These are phyloP conservation scores for Anguilla obscura DNA, from an alignment of 2,797 vertebrate species.

Conservation along the genomic window DNA sequence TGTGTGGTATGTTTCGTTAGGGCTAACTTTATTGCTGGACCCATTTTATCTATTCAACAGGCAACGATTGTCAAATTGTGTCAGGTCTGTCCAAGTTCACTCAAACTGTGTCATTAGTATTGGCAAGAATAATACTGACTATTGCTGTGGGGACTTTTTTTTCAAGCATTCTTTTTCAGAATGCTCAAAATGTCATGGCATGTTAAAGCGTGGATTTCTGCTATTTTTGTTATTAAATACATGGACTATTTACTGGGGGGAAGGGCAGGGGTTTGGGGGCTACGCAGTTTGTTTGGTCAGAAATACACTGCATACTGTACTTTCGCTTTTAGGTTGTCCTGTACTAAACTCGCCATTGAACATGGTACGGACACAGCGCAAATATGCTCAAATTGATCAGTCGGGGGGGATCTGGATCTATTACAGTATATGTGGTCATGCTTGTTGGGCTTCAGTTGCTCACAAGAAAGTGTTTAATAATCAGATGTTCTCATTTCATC, in stretches of 20 bases:
- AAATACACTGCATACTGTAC: too few species aligned
- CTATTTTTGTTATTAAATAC: background rate
- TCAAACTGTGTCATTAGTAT: background rate
- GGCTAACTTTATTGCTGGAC: background rate
- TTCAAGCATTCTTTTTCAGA: background rate
- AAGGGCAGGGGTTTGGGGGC: too few species aligned
- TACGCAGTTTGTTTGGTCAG: too few species aligned
- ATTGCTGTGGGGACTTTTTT: background rate
- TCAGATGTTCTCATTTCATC: constrained; percentile 12
- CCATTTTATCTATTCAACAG: background rate
- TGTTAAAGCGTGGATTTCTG: background rate
- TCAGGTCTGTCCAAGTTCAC: background rate
- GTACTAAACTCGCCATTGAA: background rate
- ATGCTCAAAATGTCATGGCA: background rate
- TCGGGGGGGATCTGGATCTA: background rate
- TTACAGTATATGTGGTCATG: background rate
- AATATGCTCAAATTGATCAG: background rate
- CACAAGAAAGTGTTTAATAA: background rate
- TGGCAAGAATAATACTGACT: background rate
- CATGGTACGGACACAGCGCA: background rate
- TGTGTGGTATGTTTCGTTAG: background rate
- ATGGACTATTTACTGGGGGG: too few species aligned
- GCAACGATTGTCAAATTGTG: background rate
- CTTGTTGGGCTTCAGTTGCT: background rate
- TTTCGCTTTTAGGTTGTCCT: background rate